These are phyloP conservation scores for Neuroscelio doddi DNA, from an alignment of 2,888 invertebrate genomes.

Conservation along the genomic window DNA sequence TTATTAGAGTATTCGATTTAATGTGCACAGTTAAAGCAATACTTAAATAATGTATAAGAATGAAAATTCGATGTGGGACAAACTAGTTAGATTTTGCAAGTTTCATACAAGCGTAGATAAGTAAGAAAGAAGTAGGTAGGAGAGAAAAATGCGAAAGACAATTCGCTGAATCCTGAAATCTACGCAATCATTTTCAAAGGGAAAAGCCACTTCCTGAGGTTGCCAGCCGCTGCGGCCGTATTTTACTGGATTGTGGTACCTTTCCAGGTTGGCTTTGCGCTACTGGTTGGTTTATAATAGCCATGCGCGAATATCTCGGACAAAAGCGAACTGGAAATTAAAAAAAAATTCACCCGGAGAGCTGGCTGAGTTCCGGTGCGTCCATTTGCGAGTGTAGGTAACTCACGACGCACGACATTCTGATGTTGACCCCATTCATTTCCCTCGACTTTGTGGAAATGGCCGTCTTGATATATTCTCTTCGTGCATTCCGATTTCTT, in stretches of 20 bases:
- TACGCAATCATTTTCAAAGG: conserved; percentile 43
- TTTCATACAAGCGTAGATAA: conserved; percentile 27
- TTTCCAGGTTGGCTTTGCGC: conserved; percentile 42
- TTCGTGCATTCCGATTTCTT: conserved; percentile 28
- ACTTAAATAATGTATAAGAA: too few relatives aligned
- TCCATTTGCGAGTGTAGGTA: conserved; percentile 34
- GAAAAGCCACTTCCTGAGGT: conserved; percentile 50
- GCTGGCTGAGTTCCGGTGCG: conserved; percentile 52
- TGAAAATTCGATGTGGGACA: too few relatives aligned
- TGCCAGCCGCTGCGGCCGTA: conserved; percentile 46
- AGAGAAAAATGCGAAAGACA: conserved; percentile 22
- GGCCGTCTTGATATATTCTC: conserved; percentile 43
- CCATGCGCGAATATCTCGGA: conserved; percentile 49
- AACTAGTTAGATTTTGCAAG: conserved; percentile 4
- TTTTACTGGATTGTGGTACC: conserved; percentile 50
- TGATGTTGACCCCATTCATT: conserved; percentile 45
- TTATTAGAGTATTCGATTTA: too few relatives aligned
- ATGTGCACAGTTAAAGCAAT: too few relatives aligned
- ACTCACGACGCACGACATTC: conserved; percentile 41
- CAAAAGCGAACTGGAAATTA: conserved; percentile 51
- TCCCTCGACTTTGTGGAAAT: conserved; percentile 30
- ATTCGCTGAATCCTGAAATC: conserved; percentile 33
- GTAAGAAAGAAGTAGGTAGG: conserved; percentile 10
- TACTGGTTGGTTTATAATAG: conserved; percentile 50
- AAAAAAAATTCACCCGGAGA: conserved; percentile 50